Percentiles rank a stretch among this genome's conserved stretches.
phyloP scores from a whole-genome alignment of 1,140 invertebrate genomes.

The Achatina immaculata region DNA sequence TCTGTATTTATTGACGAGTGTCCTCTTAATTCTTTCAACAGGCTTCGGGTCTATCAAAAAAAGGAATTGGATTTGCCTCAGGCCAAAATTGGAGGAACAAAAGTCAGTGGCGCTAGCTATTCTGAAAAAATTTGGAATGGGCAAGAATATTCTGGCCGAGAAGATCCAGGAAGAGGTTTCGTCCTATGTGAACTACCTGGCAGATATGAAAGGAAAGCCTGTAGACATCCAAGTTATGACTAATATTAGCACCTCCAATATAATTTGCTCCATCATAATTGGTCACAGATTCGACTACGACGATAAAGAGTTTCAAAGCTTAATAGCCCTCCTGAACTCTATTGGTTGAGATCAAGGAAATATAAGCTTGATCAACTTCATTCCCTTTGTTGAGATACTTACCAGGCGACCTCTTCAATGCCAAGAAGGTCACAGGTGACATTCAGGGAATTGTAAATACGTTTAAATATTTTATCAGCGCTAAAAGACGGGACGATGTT shows the following conservation, averaged over 20 bases:
- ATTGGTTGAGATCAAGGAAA: background rate
- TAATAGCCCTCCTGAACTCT: background rate
- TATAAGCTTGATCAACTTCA: background rate
- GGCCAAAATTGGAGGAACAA: background rate
- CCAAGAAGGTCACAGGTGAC: background rate
- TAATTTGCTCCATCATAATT: background rate
- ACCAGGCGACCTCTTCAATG: background rate
- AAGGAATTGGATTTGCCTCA: background rate
- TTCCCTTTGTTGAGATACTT: background rate
- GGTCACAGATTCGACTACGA: background rate
- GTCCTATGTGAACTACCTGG: background rate
- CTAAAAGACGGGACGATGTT: background rate
- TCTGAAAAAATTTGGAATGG: constrained; percentile 7
- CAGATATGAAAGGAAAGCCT: background rate
- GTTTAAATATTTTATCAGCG: background rate
- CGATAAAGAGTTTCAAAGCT: constrained; percentile 17
- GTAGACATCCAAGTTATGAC: background rate
- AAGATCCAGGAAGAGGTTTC: constrained; percentile 11
- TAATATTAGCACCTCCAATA: background rate
- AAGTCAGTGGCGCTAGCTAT: background rate
- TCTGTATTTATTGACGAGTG: too few species aligned
- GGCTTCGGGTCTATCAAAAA: background rate
- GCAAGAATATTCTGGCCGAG: constrained; percentile 2
- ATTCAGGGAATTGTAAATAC: background rate
- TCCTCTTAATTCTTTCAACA: too few species aligned